These are phyloP conservation scores for Paratilapia polleni DNA, from an alignment of 2,113 vertebrate species.

Conservation along the genomic window DNA sequence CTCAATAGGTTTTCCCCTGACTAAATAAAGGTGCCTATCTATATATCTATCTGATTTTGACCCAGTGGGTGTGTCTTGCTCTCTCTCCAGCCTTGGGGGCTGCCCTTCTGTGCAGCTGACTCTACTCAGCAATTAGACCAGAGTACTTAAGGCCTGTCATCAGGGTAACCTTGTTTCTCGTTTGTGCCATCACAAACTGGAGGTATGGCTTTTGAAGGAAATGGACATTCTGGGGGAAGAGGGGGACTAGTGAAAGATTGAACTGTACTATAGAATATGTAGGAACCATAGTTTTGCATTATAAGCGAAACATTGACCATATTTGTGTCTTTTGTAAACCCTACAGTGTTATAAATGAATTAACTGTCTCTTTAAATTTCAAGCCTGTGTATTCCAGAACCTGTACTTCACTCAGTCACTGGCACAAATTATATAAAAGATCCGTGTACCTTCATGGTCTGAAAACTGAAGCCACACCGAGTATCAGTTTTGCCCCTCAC, in stretches of 20 bases:
- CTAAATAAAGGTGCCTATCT: not conserved
- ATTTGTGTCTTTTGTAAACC: not conserved
- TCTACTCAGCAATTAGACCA: too few species aligned
- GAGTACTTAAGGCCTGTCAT: too few species aligned
- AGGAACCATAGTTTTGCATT: not conserved
- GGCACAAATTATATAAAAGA: not conserved
- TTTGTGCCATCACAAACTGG: not conserved
- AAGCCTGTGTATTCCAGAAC: not conserved
- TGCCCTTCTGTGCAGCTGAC: too few species aligned
- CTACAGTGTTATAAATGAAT: not conserved
- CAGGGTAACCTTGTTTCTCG: not conserved
- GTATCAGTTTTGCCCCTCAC: not conserved
- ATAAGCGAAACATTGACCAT: not conserved
- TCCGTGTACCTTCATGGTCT: not conserved
- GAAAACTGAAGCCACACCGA: not conserved
- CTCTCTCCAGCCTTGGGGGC: too few species aligned
- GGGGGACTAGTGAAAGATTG: not conserved
- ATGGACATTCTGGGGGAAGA: not conserved
- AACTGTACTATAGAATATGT: not conserved
- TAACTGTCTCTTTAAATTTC: not conserved
- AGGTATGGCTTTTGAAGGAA: not conserved
- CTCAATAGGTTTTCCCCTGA: accelerated
- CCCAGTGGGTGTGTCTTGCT: too few species aligned
- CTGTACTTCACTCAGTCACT: not conserved
- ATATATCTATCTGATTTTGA: not conserved